Evolutionary conservation across 1,140 invertebrate species (phyloP).

Genomic region (Leptinotarsa undecemlineata): DNA sequence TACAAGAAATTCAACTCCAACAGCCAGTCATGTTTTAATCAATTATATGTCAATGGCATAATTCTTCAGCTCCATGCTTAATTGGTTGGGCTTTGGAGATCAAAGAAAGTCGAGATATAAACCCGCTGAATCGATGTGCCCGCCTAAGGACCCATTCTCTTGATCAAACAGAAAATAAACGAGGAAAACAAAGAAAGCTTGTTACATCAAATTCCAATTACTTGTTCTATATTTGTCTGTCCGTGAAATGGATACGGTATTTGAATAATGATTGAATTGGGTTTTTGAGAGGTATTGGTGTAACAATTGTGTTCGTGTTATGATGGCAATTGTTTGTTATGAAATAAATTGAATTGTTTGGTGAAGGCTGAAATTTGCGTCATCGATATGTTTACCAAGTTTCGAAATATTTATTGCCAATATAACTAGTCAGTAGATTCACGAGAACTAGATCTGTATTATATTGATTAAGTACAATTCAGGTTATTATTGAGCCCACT

Average conservation of each 20-base stretch:
- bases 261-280: not conserved
- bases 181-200: slow-evolving; percentile 21
- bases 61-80: slow-evolving; percentile 21
- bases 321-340: too few species aligned
- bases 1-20: slow-evolving; percentile 16
- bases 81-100: slow-evolving; percentile 24
- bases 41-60: slow-evolving; percentile 23
- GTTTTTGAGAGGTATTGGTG: not conserved
- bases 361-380: too few species aligned
- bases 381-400: too few species aligned
- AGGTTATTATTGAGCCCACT: too few species aligned
- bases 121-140: slow-evolving; percentile 2
- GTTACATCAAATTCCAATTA: slow-evolving; percentile 28
- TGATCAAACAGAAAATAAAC: slow-evolving; percentile 23
- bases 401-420: too few species aligned
- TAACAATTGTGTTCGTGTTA: too few species aligned
- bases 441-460: too few species aligned
- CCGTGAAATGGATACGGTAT: slow-evolving; percentile 3
- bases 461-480: too few species aligned
- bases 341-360: too few species aligned
- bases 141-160: slow-evolving; percentile 19
- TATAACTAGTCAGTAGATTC: too few species aligned
- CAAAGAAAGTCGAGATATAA: slow-evolving; percentile 16
- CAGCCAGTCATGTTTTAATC: slow-evolving; percentile 26
- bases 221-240: slow-evolving; percentile 4